Percentiles rank a stretch among this genome's conserved stretches.
These are phyloP conservation scores for Ctena decussata DNA, from an alignment of 2,888 invertebrate species.

Conservation along the genomic window DNA sequence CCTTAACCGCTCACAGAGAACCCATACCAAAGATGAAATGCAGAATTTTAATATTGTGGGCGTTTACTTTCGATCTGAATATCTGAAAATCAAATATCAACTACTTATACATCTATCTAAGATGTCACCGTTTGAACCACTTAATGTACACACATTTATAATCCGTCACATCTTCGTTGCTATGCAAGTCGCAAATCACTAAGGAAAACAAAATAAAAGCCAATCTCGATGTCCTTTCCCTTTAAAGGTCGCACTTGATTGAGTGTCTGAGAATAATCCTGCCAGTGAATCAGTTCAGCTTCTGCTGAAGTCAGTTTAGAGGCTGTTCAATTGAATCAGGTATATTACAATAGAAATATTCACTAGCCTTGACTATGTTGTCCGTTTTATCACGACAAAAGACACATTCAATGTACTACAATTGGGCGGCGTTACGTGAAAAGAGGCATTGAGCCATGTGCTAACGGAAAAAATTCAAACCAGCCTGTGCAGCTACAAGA, in stretches of 20 bases:
- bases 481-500: too few relatives aligned
- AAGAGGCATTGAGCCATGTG: too few relatives aligned
- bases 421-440: too few relatives aligned
- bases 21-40: neutral
- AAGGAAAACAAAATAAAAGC: slow-evolving; percentile 3
- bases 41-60: neutral
- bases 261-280: neutral
- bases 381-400: too few relatives aligned
- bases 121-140: neutral
- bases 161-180: slow-evolving; percentile 18
- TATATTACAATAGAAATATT: too few relatives aligned
- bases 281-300: neutral
- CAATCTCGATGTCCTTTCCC: neutral
- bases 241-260: neutral
- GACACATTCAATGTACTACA: too few relatives aligned
- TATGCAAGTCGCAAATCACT: slow-evolving; percentile 6
- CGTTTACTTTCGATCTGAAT: neutral
- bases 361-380: too few relatives aligned
- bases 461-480: too few relatives aligned
- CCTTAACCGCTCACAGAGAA: too few relatives aligned
- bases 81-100: neutral
- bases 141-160: neutral
- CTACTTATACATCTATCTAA: neutral
- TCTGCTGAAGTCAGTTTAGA: neutral
- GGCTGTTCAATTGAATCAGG: neutral